These are phyloP conservation scores for Parascotia fuliginaria DNA, from an alignment of 2,888 invertebrate genomes.

Conservation along the genomic window DNA sequence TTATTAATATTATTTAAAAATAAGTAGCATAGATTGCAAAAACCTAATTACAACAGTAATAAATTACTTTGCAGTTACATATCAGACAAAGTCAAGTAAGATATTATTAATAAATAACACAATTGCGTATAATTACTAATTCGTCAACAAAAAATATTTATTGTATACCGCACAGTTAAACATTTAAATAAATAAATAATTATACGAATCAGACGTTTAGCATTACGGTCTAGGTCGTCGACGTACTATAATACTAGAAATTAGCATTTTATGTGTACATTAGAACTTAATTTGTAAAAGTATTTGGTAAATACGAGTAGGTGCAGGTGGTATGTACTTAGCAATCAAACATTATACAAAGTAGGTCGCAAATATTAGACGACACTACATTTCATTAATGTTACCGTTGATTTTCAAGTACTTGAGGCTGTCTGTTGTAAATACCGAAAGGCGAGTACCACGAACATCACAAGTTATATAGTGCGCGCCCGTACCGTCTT, in stretches of 20 bases:
- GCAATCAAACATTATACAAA: conserved; percentile 32
- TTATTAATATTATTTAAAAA: too few species aligned
- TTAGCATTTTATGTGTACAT: conserved; percentile 15
- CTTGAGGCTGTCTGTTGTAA: conserved; percentile 3
- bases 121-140: too few species aligned
- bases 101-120: too few species aligned
- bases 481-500: neutral
- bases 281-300: conserved; percentile 35
- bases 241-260: neutral
- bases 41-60: too few species aligned
- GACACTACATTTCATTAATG: conserved; percentile 38
- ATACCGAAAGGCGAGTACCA: neutral
- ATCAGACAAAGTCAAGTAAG: too few species aligned
- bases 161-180: too few species aligned
- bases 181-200: neutral
- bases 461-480: conserved; percentile 1
- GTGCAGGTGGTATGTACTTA: conserved; percentile 19
- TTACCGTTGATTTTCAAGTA: conserved; percentile 40
- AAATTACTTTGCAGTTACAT: too few species aligned
- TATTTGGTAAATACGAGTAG: conserved; percentile 17
- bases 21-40: too few species aligned
- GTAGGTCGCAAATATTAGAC: conserved; percentile 44
- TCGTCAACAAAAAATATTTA: too few species aligned
- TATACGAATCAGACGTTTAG: neutral
- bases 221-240: conserved; percentile 13